Evolutionary conservation across 2,888 invertebrate genomes (phyloP).

Genomic region (Luffia ferchaultella): DNA sequence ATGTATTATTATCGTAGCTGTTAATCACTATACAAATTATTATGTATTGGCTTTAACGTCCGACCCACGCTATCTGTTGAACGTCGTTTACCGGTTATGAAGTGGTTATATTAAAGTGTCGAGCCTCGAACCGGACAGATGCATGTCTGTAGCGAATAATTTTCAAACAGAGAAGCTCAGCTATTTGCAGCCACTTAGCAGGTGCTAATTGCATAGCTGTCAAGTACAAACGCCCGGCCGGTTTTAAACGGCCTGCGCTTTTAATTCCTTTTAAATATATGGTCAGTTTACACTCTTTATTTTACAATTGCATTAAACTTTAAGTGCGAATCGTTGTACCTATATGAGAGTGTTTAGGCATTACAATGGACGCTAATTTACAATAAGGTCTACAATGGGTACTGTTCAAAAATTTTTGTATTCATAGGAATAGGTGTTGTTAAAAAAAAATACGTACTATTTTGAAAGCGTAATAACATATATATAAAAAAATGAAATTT

Average conservation of each 20-base stretch:
- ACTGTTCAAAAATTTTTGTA: too few species aligned
- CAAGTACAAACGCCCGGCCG: neutral
- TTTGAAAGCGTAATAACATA: too few species aligned
- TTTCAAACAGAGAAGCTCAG: neutral
- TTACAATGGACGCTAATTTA: too few species aligned
- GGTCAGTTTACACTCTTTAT: neutral
- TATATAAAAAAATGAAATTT: too few species aligned
- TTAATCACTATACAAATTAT: neutral
- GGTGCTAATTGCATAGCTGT: neutral
- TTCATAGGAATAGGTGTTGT: neutral
- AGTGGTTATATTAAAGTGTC: neutral
- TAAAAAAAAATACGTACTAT: neutral
- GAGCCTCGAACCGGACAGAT: neutral
- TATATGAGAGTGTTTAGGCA: too few species aligned
- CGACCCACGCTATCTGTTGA: neutral
- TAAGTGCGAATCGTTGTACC: too few species aligned
- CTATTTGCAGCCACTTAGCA: neutral
- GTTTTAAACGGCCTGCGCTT: neutral
- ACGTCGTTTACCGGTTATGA: neutral
- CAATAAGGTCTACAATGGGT: neutral
- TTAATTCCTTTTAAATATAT: neutral
- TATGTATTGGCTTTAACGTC: neutral
- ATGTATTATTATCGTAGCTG: neutral
- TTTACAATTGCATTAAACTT: too few species aligned
- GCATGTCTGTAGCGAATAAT: neutral